phyloP scores from a whole-genome alignment of 2,888 invertebrate genomes.

The Ischnura elegans region DNA sequence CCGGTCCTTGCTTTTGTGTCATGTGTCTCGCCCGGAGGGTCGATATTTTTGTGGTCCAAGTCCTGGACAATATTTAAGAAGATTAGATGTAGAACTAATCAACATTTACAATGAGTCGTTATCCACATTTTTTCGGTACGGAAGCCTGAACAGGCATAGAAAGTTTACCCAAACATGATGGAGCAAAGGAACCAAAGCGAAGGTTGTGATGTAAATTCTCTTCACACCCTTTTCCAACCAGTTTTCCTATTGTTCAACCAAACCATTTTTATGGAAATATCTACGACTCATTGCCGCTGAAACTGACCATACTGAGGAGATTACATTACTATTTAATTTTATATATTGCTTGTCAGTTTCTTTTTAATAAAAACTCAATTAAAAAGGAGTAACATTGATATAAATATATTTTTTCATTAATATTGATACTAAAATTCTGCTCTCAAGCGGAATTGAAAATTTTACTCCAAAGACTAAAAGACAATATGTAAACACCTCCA shows the following conservation, averaged over 20 bases:
- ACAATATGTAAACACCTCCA: slow-evolving; percentile 55
- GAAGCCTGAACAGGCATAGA: too few species aligned
- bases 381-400: neutral
- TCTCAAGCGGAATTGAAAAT: slow-evolving; percentile 20
- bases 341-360: neutral
- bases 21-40: neutral
- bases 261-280: neutral
- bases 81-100: neutral
- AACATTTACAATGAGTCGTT: too few species aligned
- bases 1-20: neutral
- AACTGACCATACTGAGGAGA: neutral
- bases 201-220: neutral
- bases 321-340: neutral
- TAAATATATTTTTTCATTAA: slow-evolving; percentile 63
- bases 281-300: neutral
- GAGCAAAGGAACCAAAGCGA: neutral
- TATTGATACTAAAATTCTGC: slow-evolving; percentile 1
- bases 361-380: neutral
- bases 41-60: neutral
- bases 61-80: neutral
- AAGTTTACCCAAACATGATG: too few species aligned
- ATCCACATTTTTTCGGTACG: too few species aligned
- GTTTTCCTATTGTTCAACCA: neutral
- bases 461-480: slow-evolving; percentile 45
- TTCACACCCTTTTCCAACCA: neutral